phyloP scores from a whole-genome alignment of 2,113 vertebrate genomes.

The Amblyornis subalaris region DNA sequence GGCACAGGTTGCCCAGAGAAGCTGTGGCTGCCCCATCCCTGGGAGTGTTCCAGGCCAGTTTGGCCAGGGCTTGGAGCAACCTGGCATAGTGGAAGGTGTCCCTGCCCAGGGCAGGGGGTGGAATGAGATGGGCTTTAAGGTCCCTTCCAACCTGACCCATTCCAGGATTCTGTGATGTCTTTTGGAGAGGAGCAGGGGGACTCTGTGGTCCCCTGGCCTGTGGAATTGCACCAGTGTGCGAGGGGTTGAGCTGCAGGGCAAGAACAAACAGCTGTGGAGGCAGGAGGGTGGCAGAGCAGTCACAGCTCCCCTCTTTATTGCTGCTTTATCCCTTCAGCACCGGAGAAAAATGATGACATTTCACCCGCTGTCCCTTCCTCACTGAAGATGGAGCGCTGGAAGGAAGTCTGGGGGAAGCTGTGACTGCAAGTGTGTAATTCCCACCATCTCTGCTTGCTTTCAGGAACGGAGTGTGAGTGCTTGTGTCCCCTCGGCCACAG shows the following conservation, averaged over 20 bases:
- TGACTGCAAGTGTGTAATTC: not conserved
- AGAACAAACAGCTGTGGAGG: not conserved
- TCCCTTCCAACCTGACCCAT: not conserved
- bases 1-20: not conserved
- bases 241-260: not conserved
- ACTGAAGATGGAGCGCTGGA: not conserved
- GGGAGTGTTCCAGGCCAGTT: not conserved
- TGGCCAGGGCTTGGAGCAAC: rapidly evolving
- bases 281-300: not conserved
- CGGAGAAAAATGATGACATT: not conserved
- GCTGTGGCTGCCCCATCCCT: not conserved
- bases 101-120: rapidly evolving
- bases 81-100: not conserved
- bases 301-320: not conserved
- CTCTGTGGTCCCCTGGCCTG: not conserved
- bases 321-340: not conserved
- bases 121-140: not conserved
- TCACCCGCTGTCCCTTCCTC: not conserved
- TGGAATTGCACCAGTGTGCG: not conserved
- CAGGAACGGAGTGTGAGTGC: conserved; percentile 84
- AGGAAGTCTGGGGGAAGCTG: not conserved
- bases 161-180: not conserved
- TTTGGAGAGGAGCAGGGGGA: not conserved
- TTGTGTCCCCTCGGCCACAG: conserved; percentile 81
- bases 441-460: not conserved